phyloP scores from a whole-genome alignment of 1,140 invertebrate species.

The Scylla paramamosain region DNA sequence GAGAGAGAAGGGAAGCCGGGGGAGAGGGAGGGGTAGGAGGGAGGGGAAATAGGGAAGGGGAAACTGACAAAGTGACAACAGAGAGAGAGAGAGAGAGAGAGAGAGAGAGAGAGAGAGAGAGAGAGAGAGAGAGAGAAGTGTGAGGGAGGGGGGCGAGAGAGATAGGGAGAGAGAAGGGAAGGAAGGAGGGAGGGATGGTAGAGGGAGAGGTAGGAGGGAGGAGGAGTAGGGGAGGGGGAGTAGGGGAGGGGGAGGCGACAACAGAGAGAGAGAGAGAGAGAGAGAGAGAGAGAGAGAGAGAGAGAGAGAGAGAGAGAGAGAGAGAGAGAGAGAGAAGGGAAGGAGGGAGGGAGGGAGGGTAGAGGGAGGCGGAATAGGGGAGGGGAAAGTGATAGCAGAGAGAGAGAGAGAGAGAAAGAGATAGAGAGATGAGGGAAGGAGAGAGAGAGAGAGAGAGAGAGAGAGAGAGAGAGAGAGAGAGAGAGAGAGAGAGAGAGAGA shows the following conservation, averaged over 20 bases:
- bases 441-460: too few species aligned
- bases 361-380: too few species aligned
- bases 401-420: too few species aligned
- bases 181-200: neutral
- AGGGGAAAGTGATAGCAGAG: neutral
- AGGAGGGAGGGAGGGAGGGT: neutral
- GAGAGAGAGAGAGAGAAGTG: neutral
- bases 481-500: neutral
- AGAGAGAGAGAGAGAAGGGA: too few species aligned
- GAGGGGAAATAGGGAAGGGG: too few species aligned
- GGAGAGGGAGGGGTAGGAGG: too few species aligned
- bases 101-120: neutral
- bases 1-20: too few species aligned
- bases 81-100: neutral
- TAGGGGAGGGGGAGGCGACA: neutral
- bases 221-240: too few species aligned
- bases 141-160: neutral
- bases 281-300: neutral
- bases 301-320: neutral
- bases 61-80: neutral
- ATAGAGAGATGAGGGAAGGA: too few species aligned
- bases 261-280: neutral
- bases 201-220: too few species aligned
- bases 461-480: neutral
- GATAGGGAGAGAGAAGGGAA: neutral